Percentiles rank a stretch among this genome's conserved stretches.
Conservation (phyloP, 2,888 invertebrate species). For the Portevinia maculata region DNA sequence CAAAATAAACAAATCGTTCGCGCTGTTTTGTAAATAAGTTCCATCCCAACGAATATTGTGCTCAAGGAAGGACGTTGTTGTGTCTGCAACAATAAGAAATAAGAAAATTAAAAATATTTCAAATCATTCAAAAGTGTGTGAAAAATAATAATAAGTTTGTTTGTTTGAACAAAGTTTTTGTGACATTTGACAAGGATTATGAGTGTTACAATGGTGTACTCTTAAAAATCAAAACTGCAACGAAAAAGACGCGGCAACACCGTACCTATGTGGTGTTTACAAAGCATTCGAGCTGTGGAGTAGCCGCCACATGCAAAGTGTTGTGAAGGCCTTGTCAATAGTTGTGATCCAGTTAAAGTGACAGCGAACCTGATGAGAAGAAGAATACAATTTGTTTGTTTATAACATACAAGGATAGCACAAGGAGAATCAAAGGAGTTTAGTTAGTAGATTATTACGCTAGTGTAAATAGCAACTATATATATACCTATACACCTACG, state of each 20-base stretch:
- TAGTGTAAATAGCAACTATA: conserved; percentile 68
- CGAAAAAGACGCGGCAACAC: conserved; percentile 30
- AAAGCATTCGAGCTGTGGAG: conserved; percentile 36
- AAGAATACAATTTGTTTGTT: conserved; percentile 61
- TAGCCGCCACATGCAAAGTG: conserved; percentile 51
- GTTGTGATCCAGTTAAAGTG: conserved; percentile 60
- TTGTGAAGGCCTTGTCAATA: conserved; percentile 49
- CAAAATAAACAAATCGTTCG: conserved; percentile 68
- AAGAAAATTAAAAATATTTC: background rate
- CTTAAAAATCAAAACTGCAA: conserved; percentile 18
- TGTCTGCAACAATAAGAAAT: too few relatives aligned
- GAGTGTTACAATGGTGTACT: conserved; percentile 57
- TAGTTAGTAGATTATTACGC: conserved; percentile 62
- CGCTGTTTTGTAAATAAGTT: conserved; percentile 45
- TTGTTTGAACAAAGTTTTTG: conserved; percentile 8
- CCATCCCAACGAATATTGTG: background rate
- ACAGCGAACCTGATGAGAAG: conserved; percentile 65
- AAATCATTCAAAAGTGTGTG: conserved; percentile 5
- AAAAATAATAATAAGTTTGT: background rate
- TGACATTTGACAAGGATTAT: conserved; percentile 53
- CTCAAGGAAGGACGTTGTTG: background rate
- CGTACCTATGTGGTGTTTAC: conserved; percentile 30
- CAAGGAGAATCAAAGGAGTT: conserved; percentile 64
- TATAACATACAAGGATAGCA: conserved; percentile 69
- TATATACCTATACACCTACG: conserved; percentile 48